Percentiles rank a stretch among this genome's conserved stretches.
phyloP scores from a whole-genome alignment of 2,888 invertebrate genomes.

The Cataglyphis livida region DNA sequence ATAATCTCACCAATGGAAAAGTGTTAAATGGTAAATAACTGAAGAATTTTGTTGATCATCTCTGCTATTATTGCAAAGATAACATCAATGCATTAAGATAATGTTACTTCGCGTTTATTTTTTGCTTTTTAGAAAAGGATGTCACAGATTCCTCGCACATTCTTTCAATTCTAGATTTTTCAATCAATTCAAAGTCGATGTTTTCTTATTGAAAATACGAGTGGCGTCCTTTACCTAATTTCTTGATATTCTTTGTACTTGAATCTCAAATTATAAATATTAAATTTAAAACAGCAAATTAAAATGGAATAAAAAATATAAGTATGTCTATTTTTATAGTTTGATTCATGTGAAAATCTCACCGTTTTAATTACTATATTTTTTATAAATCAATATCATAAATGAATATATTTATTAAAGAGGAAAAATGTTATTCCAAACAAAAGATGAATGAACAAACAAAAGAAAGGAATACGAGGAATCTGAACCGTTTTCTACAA shows the following conservation, averaged over 20 bases:
- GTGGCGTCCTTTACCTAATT: not conserved
- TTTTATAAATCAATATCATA: not conserved
- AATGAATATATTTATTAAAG: not conserved
- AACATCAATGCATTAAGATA: slow-evolving; percentile 2
- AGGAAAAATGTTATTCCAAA: not conserved
- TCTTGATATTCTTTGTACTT: slow-evolving; percentile 1
- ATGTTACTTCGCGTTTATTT: no score
- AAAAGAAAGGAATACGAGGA: not conserved
- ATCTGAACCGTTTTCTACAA: not conserved
- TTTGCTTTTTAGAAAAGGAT: not conserved
- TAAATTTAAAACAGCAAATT: not conserved
- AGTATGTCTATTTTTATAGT: not conserved
- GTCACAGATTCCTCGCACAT: not conserved
- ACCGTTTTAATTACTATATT: not conserved
- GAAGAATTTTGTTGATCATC: not conserved
- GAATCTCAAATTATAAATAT: not conserved
- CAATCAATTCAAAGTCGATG: not conserved
- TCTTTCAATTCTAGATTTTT: not conserved
- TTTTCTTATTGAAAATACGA: not conserved
- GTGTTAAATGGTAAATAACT: slow-evolving; percentile 77
- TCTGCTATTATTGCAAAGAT: not conserved
- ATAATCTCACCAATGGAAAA: slow-evolving; percentile 78
- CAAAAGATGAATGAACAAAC: not conserved
- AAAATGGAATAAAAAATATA: not conserved
- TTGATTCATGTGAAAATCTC: not conserved